Percentiles rank a stretch among this genome's conserved stretches.
Conservation (phyloP, 2,797 vertebrate genomes). For the Sphenodon punctatus region DNA sequence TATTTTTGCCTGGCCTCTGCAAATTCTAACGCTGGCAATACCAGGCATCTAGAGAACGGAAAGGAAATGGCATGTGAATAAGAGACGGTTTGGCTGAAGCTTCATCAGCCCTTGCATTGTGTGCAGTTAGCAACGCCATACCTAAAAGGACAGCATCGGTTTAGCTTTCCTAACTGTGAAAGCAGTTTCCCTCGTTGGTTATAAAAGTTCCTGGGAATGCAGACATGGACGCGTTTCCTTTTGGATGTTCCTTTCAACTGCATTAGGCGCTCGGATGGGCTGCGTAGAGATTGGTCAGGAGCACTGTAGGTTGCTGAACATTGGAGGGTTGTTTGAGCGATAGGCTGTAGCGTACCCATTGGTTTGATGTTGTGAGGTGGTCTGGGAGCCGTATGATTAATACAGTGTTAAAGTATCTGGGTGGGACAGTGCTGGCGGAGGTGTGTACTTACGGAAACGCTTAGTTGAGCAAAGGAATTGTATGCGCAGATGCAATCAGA, state of each 20-base stretch:
- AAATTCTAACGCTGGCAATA: too few species aligned
- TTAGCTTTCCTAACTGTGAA: not conserved
- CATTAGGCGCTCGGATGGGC: not conserved
- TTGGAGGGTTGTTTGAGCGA: not conserved
- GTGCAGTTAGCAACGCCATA: not conserved
- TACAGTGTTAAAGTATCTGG: too few species aligned
- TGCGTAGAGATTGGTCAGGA: not conserved
- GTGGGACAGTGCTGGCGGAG: too few species aligned
- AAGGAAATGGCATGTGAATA: conserved; percentile 44
- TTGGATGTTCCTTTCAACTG: not conserved
- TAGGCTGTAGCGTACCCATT: not conserved
- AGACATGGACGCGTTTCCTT: not conserved
- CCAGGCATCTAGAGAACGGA: conserved; percentile 32
- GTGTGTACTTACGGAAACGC: not conserved
- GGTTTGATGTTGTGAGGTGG: not conserved
- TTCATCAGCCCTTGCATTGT: not conserved
- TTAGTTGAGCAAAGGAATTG: not conserved
- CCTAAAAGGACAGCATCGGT: not conserved
- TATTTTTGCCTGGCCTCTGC: too few species aligned
- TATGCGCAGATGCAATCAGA: not conserved
- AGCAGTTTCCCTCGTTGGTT: not conserved
- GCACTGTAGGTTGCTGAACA: not conserved
- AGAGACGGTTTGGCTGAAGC: conserved; percentile 23
- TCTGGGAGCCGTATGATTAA: too few species aligned
- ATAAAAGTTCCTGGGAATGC: not conserved